Evolutionary conservation across 2,113 vertebrate species (phyloP).

Genomic region (Gymnarchus niloticus): DNA sequence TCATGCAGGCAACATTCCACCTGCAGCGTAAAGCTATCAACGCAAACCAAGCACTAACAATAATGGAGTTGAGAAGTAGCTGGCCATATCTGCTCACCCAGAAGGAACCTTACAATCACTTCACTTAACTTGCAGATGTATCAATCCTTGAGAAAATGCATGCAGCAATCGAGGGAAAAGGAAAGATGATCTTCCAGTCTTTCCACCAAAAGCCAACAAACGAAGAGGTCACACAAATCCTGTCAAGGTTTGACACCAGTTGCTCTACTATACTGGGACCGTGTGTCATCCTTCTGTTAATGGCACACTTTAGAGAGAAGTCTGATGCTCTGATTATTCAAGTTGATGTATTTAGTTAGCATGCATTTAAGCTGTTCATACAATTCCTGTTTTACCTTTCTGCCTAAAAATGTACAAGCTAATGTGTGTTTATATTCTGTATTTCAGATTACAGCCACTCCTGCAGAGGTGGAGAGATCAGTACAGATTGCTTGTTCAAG

Average conservation of each 20-base stretch:
- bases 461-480: background rate
- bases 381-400: too few species aligned
- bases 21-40: background rate
- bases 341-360: background rate
- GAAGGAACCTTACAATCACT: background rate
- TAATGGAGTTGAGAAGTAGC: background rate
- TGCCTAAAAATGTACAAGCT: too few species aligned
- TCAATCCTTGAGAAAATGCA: background rate
- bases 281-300: slow-evolving; percentile 23
- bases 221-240: slow-evolving; percentile 13
- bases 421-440: too few species aligned
- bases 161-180: background rate
- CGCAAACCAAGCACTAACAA: background rate
- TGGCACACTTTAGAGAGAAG: slow-evolving; percentile 27
- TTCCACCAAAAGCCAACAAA: background rate
- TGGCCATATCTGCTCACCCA: background rate
- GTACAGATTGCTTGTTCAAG: background rate
- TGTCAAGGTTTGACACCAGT: background rate
- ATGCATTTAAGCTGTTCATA: too few species aligned
- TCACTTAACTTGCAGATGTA: background rate
- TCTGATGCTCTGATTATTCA: slow-evolving; percentile 11
- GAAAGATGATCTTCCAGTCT: background rate
- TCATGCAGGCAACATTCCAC: background rate
- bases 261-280: background rate
- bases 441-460: background rate